These are phyloP conservation scores for Hormaphis cornu DNA, from an alignment of 1,140 invertebrate species.

Conservation along the genomic window DNA sequence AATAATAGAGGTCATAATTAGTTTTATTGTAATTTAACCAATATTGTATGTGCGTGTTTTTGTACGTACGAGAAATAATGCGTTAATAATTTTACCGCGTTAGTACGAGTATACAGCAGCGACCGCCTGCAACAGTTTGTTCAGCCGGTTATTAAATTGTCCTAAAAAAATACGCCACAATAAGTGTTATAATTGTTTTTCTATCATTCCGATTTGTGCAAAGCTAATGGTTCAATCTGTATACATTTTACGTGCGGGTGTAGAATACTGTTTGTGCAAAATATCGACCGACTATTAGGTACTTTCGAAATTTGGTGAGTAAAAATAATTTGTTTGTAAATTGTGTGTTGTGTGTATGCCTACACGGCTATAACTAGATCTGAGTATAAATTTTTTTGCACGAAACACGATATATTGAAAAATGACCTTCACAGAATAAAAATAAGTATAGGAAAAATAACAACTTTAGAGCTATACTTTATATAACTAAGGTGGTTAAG, in stretches of 20 bases:
- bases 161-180: neutral
- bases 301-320: too few species aligned
- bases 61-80: neutral
- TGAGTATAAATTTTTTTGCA: too few species aligned
- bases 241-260: neutral
- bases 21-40: neutral
- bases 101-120: neutral
- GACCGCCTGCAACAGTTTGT: neutral
- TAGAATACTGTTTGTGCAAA: too few species aligned
- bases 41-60: neutral
- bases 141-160: slow-evolving; percentile 28
- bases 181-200: neutral
- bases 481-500: too few species aligned
- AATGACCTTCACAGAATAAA: too few species aligned
- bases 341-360: too few species aligned
- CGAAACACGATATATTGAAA: too few species aligned
- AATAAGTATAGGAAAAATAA: too few species aligned
- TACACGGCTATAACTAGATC: too few species aligned
- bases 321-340: too few species aligned
- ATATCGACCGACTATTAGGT: too few species aligned
- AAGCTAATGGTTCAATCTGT: neutral
- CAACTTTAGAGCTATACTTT: too few species aligned
- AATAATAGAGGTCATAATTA: slow-evolving; percentile 11
- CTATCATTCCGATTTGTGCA: neutral
- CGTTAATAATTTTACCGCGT: slow-evolving; percentile 4